Base-by-base conservation (phyloP, 2,113 vertebrate species). In the Callocephalon fimbriatum region DNA sequence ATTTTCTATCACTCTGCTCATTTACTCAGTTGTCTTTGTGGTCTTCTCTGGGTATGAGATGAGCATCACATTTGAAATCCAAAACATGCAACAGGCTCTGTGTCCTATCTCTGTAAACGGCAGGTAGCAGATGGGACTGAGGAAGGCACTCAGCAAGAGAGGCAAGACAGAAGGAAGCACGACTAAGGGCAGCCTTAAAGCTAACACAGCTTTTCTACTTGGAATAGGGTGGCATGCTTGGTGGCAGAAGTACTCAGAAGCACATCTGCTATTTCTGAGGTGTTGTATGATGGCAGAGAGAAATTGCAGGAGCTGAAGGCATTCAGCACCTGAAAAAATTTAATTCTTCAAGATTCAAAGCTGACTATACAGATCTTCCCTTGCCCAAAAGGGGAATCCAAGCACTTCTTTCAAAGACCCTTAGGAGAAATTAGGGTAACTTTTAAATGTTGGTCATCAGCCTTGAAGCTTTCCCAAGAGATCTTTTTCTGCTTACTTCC, bases 201-300 rank as follows among this genome's bases (percentile, higher is more conserved):
- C 12, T 51, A 53, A n/a, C 12, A 51, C 16, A 73, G n/a, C 6
- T 85, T 27, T 73, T 72, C 31, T 54, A 19, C 15, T 19, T 80
- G n/a, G 22, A 84, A 38, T 42, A 65, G 19, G 1, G 0, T 65
- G 40, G 31, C 1, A 0, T 67, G 22, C 7, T 62, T 5, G 1
- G 27, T 77, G 38, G 29, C 53, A 73, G 77, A 84, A 63, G 50
- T 42, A 63, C 10, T 29, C 17, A 66, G 59, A 90, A 88, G 15
- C 19, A 75, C 0, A 1, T 54, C 40, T 67, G 25, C 19, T 10
- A 14, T 71, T 93, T 80, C 42, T 81, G 59, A 65, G 17, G 23
- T 50, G 15, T 10, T 4, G 0, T 53, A 7, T 32, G 48, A 67
- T 31, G 48, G 47, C 66, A 61, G 75, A 45, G 8, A 85, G 66